Evolutionary conservation across 2,113 vertebrate species (phyloP), one percentile per base, ranked within the genome.

Genomic region (Saccopteryx bilineata): DNA sequence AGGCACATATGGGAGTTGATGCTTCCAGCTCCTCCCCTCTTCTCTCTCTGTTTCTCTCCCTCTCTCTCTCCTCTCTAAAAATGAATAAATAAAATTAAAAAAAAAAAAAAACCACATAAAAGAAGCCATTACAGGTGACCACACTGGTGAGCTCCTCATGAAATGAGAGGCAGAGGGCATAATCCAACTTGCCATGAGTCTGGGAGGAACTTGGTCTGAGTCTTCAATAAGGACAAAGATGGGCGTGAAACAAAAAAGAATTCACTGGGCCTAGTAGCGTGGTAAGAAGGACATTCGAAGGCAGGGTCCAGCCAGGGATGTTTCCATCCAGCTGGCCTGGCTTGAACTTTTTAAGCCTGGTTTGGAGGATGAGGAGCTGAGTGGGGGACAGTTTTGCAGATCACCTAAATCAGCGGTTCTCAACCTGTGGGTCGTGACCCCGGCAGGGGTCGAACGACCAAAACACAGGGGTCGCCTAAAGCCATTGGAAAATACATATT

Each of bases 321-420:
- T 56, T 18, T 58, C 81, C 14, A 8, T 2, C 1, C 54, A 31
- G 14, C 13, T 24, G 39, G 58, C 39, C 33, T 26, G n/a, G n/a
- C 46, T 79, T 9, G 4, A 61, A 19, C 5, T 33, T 10, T 26
- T 54, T 19, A 31, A 78, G 39, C 18, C 63, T 15, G 74, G 61
- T 1, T 18, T 2, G 18, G n/a, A 24, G 63, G 12, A 5, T 0
- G 3, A 12, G n/a, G 2, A 0, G 28, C 2, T 7, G 18, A 39
- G 39, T 39, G 54, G 10, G n/a, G 46, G 13, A 33, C 28, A 17
- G 9, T 81, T 92, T 5, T 18, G 28, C 19, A 71, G 84, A 13
- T 76, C 33, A 5, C 10, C 15, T 19, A 58, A 46, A 61, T 31
- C 39, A 39, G 39, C 39, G 39, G 39, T 39, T 39, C 39, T 39